Evolutionary conservation across 1,140 invertebrate species (phyloP), one percentile per base, ranked within the genome.

Genomic region (Ceratitis capitata): DNA sequence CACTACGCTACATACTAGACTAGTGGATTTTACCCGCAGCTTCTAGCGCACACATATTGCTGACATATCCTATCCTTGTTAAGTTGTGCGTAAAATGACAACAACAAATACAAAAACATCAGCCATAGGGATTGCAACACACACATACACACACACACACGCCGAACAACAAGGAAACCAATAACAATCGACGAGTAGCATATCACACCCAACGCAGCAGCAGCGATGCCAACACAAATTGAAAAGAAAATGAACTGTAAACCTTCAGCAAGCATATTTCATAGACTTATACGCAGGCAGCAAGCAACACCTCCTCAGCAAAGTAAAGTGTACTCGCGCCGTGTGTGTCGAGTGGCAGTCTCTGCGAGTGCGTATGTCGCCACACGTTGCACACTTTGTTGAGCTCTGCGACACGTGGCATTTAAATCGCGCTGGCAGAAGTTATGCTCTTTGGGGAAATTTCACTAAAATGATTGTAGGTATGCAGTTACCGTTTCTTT

Each of bases 191-290:
- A n/a, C 39, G n/a, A n/a, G n/a, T 7, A 6, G n/a, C 69, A 78
- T 45, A 78, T 78, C 39, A 23, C 69, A n/a, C n/a, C n/a, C n/a
- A 23, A 12, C 19, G 19, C 9, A 45, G 39, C 69, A 78, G 61
- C 14, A 32, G 3, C 16, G 39, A n/a, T n/a, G n/a, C n/a, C n/a
- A n/a, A n/a, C n/a, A 69, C 61, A 78, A 78, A 78, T 78, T 78
- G 69, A 78, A 78, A 78, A 78, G 69, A 78, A 78, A 78, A 78
- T 78, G 69, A 78, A 78, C 39, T 78, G 69, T 78, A 45, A 78
- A 78, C 69, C 69, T 78, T 47, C 69, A 78, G 42, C 69, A 78
- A 78, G 69, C 42, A 78, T 78, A 78, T 78, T 78, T 78, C 69
- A 78, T 78, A 78, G 39, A 78, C 69, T 45, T 23, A 74, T n/a